Evolutionary conservation across 2,113 vertebrate species (phyloP).

Genomic region (Rhabdornis inornatus): DNA sequence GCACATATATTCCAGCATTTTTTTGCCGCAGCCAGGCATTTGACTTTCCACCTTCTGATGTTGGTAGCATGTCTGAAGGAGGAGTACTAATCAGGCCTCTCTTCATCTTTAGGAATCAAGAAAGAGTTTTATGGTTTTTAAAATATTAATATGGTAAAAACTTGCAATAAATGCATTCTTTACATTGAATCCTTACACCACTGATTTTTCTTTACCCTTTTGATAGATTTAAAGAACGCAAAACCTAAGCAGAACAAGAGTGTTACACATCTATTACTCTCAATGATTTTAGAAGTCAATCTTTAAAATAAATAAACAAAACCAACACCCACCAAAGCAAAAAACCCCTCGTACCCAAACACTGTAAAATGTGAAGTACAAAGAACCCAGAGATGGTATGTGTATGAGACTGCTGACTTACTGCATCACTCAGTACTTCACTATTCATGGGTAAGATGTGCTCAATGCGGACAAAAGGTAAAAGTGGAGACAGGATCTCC

Average conservation of each 20-base stretch:
- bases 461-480: constrained; percentile 91
- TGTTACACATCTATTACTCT: neutral
- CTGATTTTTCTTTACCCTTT: neutral
- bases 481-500: constrained; percentile 90
- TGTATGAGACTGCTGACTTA: constrained; percentile 71
- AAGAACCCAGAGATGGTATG: neutral
- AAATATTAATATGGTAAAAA: neutral
- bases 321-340: neutral
- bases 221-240: neutral
- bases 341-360: neutral
- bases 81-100: constrained; percentile 97
- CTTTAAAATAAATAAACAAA: neutral
- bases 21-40: constrained; percentile 96
- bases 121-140: neutral
- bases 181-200: neutral
- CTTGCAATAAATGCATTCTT: neutral
- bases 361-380: neutral
- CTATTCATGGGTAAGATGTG: constrained; percentile 94
- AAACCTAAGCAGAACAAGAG: neutral
- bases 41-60: constrained; percentile 91
- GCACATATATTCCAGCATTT: constrained; percentile 93
- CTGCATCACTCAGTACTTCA: constrained; percentile 90
- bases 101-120: constrained; percentile 85
- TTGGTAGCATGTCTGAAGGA: constrained; percentile 96
- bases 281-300: neutral